Evolutionary conservation across 1,140 invertebrate genomes (phyloP).

Genomic region (Ceratoteleas bidentatus): DNA sequence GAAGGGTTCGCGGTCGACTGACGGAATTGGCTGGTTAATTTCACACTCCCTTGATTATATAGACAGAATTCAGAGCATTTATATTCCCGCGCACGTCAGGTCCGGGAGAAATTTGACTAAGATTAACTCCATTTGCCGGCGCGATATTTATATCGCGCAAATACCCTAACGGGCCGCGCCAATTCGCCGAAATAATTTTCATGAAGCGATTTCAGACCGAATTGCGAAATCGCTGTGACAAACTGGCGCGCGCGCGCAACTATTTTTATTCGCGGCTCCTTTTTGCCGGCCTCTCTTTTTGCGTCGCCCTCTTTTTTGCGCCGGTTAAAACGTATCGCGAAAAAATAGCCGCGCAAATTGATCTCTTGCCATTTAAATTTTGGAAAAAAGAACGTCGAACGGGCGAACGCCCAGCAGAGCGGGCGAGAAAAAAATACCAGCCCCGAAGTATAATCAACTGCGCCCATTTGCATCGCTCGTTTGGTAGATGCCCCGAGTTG

Average conservation of each 20-base stretch:
- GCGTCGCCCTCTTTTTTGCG: constrained; percentile 23
- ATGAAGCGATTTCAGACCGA: constrained; percentile 12
- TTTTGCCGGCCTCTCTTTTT: too few relatives aligned
- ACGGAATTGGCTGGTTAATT: constrained; percentile 77
- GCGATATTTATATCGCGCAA: constrained; percentile 32
- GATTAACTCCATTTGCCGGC: constrained; percentile 31
- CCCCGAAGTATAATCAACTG: constrained; percentile 63
- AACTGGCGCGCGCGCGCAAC: too few relatives aligned
- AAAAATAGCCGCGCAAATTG: constrained; percentile 49
- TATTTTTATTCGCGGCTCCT: too few relatives aligned
- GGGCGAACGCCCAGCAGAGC: constrained; percentile 10
- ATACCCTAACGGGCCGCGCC: not conserved
- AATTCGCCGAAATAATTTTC: constrained; percentile 21
- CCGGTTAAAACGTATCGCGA: constrained; percentile 23
- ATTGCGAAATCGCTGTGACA: constrained; percentile 6
- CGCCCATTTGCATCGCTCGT: constrained; percentile 61
- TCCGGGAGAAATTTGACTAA: constrained; percentile 26
- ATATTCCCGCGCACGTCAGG: constrained; percentile 66
- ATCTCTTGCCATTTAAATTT: constrained; percentile 58
- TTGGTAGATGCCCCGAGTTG: constrained; percentile 65
- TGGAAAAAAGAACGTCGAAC: constrained; percentile 26
- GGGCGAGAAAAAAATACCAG: constrained; percentile 36
- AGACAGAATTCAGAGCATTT: constrained; percentile 76
- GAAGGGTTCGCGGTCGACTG: constrained; percentile 72
- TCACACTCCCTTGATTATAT: constrained; percentile 80